These are phyloP conservation scores for Cinclus mexicanus DNA, from an alignment of 2,113 vertebrate genomes.

Conservation along the genomic window DNA sequence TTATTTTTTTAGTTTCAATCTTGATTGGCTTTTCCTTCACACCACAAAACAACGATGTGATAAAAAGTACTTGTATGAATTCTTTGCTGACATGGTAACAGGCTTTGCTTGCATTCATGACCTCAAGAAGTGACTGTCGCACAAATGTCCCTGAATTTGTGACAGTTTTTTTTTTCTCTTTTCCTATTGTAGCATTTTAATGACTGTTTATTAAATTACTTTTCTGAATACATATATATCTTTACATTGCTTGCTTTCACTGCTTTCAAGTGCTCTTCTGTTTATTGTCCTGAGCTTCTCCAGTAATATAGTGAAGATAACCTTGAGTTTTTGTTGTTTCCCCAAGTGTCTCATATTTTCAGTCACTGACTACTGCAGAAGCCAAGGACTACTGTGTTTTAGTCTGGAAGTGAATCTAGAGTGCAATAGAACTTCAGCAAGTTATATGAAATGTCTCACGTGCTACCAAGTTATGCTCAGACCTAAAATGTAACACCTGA, in stretches of 20 bases:
- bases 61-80: not conserved
- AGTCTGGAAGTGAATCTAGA: not conserved
- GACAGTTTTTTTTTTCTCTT: not conserved
- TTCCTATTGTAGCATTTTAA: not conserved
- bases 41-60: not conserved
- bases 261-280: not conserved
- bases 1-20: not conserved
- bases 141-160: slow-evolving; percentile 15
- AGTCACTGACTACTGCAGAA: not conserved
- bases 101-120: not conserved
- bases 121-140: not conserved
- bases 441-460: not conserved
- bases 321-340: not conserved
- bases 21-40: not conserved
- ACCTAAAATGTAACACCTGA: not conserved
- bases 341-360: not conserved
- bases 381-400: not conserved
- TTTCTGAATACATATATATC: not conserved
- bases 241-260: not conserved
- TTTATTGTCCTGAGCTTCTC: not conserved
- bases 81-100: slow-evolving; percentile 1
- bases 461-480: not conserved
- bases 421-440: not conserved
- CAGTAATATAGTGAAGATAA: not conserved
- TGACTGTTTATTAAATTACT: not conserved